phyloP scores from a whole-genome alignment of 2,113 vertebrate species.

The Neomonachus schauinslandi region DNA sequence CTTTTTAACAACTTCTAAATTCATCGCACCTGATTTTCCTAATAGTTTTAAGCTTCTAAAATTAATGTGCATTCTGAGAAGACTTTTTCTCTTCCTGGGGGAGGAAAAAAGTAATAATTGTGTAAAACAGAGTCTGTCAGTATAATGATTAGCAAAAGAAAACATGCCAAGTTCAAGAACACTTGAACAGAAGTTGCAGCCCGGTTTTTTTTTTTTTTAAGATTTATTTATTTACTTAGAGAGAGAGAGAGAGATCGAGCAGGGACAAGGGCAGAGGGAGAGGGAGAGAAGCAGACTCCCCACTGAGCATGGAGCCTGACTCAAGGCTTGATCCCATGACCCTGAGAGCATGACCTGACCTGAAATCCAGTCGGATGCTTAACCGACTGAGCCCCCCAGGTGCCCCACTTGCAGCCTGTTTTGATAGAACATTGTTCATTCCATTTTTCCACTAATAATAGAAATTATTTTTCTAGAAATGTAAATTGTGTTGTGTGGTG shows the following conservation, averaged over 20 bases:
- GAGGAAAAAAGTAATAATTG: background rate
- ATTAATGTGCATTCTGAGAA: background rate
- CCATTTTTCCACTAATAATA: background rate
- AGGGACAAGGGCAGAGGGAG: background rate
- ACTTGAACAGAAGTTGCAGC: background rate
- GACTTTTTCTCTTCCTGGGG: background rate
- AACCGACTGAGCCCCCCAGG: background rate
- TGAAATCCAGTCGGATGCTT: background rate
- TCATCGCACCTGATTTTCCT: conserved; percentile 6
- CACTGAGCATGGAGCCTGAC: background rate
- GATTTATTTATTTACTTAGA: background rate
- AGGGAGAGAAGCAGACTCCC: background rate
- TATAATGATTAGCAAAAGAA: background rate
- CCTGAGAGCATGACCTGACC: background rate
- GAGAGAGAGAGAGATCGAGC: too few relatives aligned
- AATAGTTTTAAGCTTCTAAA: conserved; percentile 6
- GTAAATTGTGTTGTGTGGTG: background rate
- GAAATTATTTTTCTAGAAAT: background rate
- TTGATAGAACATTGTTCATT: background rate
- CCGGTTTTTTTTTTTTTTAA: background rate
- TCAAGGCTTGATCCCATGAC: background rate
- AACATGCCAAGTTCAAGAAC: background rate
- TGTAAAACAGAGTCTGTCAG: background rate
- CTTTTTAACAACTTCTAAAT: conserved; percentile 41
- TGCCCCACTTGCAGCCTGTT: background rate